Evolutionary conservation across 2,113 vertebrate species (phyloP).

Genomic region (Anhinga anhinga): DNA sequence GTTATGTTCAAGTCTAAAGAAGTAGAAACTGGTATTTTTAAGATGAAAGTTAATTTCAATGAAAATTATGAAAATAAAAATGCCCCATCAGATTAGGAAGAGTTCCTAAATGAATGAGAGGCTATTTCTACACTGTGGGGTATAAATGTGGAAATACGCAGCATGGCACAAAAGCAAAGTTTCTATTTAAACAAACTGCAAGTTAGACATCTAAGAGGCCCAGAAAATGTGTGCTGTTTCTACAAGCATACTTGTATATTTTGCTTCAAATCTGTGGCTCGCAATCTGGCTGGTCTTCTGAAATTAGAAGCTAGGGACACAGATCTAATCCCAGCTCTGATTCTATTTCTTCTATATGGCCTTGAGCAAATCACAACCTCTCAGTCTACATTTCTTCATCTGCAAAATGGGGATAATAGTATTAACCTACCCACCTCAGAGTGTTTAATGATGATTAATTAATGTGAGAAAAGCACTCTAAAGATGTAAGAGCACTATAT

Average conservation of each 20-base stretch:
- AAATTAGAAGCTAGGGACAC: conserved; percentile 40
- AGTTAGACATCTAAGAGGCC: not conserved
- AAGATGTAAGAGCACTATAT: conserved; percentile 69
- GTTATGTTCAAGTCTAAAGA: not conserved
- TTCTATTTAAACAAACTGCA: not conserved
- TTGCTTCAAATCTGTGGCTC: not conserved
- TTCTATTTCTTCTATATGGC: conserved; percentile 33
- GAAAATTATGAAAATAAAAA: not conserved
- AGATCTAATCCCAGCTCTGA: conserved; percentile 52
- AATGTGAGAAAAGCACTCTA: conserved; percentile 69
- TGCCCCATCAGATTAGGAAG: not conserved
- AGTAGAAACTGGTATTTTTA: not conserved
- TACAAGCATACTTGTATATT: not conserved
- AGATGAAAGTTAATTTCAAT: not conserved
- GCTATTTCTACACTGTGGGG: not conserved
- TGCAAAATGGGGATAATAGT: conserved; percentile 69
- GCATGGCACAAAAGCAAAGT: not conserved
- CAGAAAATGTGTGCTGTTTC: not conserved
- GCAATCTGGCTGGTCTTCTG: not conserved
- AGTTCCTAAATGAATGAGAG: not conserved
- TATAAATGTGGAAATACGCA: not conserved
- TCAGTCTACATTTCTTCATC: conserved; percentile 65
- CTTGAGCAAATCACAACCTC: conserved; percentile 52
- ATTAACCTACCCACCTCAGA: conserved; percentile 63
- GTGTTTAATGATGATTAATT: conserved; percentile 70